Evolutionary conservation across 2,888 invertebrate species (phyloP).

Genomic region (Acleris literana): DNA sequence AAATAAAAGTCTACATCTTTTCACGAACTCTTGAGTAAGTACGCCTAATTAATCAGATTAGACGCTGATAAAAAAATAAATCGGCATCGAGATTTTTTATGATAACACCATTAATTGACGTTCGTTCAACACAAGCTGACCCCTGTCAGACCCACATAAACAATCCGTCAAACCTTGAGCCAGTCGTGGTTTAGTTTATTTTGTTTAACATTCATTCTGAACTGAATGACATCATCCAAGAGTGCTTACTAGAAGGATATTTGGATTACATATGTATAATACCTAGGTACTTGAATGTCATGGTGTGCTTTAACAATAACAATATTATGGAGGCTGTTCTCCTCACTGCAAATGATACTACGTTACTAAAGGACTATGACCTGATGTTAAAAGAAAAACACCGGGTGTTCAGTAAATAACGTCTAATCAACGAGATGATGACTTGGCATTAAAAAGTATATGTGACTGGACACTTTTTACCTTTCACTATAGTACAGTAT

Average conservation of each 20-base stretch:
- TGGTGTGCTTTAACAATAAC: no score
- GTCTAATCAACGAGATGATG: no score
- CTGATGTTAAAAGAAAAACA: no score
- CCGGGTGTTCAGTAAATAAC: no score
- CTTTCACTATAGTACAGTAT: conserved; percentile 17
- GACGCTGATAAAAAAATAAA: conserved; percentile 18
- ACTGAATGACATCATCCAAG: conserved; percentile 20
- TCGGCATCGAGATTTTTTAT: conserved; percentile 14
- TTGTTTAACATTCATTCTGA: conserved; percentile 21
- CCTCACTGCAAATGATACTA: no score
- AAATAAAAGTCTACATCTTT: neutral
- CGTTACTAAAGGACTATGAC: no score
- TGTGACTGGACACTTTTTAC: conserved; percentile 16
- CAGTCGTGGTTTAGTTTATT: conserved; percentile 27
- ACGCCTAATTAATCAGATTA: conserved; percentile 11
- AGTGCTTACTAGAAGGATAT: conserved; percentile 11
- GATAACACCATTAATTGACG: conserved; percentile 17
- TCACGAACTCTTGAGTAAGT: neutral
- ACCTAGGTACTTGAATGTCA: no score
- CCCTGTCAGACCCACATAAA: conserved; percentile 26
- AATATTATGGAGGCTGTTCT: no score
- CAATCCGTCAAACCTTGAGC: conserved; percentile 30
- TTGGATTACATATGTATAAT: neutral
- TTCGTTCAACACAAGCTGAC: conserved; percentile 27
- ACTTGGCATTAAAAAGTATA: no score